Evolutionary conservation across 2,113 vertebrate species (phyloP).

Genomic region (Pangasianodon gigas): DNA sequence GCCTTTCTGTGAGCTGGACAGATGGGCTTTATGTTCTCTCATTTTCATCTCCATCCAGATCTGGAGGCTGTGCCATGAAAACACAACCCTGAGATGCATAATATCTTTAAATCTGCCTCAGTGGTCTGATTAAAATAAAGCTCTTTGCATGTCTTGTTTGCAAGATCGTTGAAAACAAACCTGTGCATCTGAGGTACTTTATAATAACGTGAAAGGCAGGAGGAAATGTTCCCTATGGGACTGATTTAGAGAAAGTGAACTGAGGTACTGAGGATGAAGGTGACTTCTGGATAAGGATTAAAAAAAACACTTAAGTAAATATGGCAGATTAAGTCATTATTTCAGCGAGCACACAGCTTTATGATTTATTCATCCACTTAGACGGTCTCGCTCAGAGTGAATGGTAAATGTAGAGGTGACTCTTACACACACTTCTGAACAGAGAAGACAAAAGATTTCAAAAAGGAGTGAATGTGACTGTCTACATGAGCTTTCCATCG

Average conservation of each 20-base stretch:
- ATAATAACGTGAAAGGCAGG: background rate
- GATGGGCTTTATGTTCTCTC: slow-evolving; percentile 32
- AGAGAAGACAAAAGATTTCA: background rate
- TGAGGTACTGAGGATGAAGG: slow-evolving; percentile 6
- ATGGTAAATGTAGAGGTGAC: slow-evolving; percentile 22
- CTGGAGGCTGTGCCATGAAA: background rate
- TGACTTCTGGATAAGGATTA: slow-evolving; percentile 21
- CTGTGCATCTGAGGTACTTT: slow-evolving; percentile 8
- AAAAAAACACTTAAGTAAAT: slow-evolving; percentile 24
- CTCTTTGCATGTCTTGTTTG: slow-evolving; percentile 1
- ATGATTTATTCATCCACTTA: slow-evolving; percentile 36
- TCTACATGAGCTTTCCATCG: background rate
- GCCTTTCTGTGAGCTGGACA: background rate
- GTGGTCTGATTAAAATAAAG: slow-evolving; percentile 3
- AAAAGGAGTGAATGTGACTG: background rate
- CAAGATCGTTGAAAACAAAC: background rate
- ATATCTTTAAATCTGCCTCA: background rate
- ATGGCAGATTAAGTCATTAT: slow-evolving; percentile 43
- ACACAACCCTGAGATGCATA: background rate
- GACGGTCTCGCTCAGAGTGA: background rate
- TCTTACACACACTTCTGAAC: background rate
- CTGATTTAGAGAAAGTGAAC: background rate
- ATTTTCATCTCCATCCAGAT: slow-evolving; percentile 33
- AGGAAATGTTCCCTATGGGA: background rate
- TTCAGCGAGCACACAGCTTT: slow-evolving; percentile 15